Evolutionary conservation across 53 echinoderm and acorn worm species (phyloP), one percentile per base, ranked within the genome.

Genomic region (Mesocentrotus franciscanus): DNA sequence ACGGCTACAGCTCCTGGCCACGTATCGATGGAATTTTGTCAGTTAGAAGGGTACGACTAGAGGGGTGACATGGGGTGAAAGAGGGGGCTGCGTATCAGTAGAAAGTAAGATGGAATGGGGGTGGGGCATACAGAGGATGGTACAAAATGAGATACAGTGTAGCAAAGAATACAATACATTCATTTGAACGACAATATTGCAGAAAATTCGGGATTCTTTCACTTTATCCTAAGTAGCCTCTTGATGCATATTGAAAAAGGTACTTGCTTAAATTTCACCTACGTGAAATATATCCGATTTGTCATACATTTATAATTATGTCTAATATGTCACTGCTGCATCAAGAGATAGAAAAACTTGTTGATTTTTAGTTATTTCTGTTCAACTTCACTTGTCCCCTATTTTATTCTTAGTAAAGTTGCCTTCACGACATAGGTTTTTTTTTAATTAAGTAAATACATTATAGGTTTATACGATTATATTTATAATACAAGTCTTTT

Each of bases 1-100:
- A 58, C 87, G 87, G 87, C 87, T 10, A 87, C 18, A 87, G 87
- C 87, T 87, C 87, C 22, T 11, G 27, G 87, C 87, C 58, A 87
- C 58, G 87, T 87, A 87, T 87, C 87, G 87, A 87, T 87, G 58
- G 17, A 81, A 39, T 81, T 42, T 81, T 20, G 42, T 81, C 87
- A 87, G 87, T 87, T 26, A 87, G 57, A 58, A 58, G 87, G 87
- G 57, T 56, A 87, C 24, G 58, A 27, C 39, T 57, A 56, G 26
- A 87, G 87, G 87, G 58, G 56, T 58, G 87, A 87, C 87, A 57
- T 12, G 87, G 87, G 58, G 58, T 55, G 87, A 87, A 11, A 20
- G 30, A n/a, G 32, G 32, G 87, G 87, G 84, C 33, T 58, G 24
- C 11, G 0, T 79, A 32, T 79, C 79, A 39, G 35, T 18, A 36